Base-by-base conservation (phyloP, 2,888 invertebrate species). In the Diadromus collaris region DNA sequence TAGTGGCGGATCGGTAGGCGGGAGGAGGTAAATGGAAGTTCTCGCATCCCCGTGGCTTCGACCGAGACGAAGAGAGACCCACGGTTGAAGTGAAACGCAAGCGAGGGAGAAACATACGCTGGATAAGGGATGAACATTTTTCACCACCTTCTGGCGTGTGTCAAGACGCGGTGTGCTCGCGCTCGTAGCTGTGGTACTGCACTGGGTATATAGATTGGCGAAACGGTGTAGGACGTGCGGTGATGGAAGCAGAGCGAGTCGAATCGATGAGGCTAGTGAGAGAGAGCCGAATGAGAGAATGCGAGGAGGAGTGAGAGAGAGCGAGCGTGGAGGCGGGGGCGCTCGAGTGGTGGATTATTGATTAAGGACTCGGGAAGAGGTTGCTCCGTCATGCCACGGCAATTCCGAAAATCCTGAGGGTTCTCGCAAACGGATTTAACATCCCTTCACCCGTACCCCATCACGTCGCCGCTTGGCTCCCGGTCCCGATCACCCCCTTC, bases 381-480 rank as follows among this genome's bases (percentile, higher is more conserved):
- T 83, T 86, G 85, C 88, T 83, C 84, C 86, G 87, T 89, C 89
- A 89, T 88, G 85, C 84, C 83, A 79, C 82, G 81, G 85, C 86
- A 89, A 90, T 90, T 88, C 86, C 87, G 78, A 81, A 81, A 83
- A 79, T 82, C 81, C 82, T 80, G 81, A 81, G 82, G 81, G 82
- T 78, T 82, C 81, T 81, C 73, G 79, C 82, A 79, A 75, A 81
- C 79, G 81, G 81, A 82, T 82, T 79, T 79, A 79, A 72, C 76
- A 73, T 76, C 70, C 69, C 60, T 67, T 71, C 71, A 48, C 48
- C 71, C 61, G 58, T 41, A 54, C 41, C 24, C n/a, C 56, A 27
- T 71, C 70, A 69, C 65, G 78, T 80, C 78, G 61, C 67, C 71
- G 70, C 34, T 48, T 44, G 38, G 74, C 32, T 68, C 34, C 32